Conservation (phyloP, 2,113 vertebrate genomes). For the Carollia perspicillata region DNA sequence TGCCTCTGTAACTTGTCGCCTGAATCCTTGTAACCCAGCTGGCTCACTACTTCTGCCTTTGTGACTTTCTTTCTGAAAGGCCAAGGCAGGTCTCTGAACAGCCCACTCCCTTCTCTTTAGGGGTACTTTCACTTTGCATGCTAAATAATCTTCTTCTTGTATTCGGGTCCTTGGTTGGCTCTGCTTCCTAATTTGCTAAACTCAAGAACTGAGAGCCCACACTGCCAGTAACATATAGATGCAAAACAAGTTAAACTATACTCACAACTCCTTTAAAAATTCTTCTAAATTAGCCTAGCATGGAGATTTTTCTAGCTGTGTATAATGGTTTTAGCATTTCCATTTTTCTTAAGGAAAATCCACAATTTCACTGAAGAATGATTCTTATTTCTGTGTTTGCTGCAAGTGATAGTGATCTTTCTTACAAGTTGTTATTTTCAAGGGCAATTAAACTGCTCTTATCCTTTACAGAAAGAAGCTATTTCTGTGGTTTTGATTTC, state of each 20-base stretch:
- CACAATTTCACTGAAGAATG: slow-evolving; percentile 48
- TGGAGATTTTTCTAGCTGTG: slow-evolving; percentile 49
- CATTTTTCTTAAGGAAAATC: slow-evolving; percentile 58
- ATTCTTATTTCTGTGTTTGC: slow-evolving; percentile 45
- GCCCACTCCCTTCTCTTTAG: background rate
- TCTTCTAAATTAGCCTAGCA: slow-evolving; percentile 47
- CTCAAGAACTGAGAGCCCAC: background rate
- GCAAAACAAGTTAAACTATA: slow-evolving; percentile 58
- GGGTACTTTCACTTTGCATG: background rate
- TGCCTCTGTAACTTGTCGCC: background rate
- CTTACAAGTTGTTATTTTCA: slow-evolving; percentile 47
- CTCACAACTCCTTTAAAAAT: background rate
- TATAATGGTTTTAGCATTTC: slow-evolving; percentile 54
- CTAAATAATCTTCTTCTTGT: background rate
- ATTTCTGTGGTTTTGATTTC: slow-evolving; percentile 36
- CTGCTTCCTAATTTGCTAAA: background rate
- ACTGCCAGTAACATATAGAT: background rate
- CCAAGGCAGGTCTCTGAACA: background rate
- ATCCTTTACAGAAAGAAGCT: background rate
- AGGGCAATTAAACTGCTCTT: slow-evolving; percentile 54
- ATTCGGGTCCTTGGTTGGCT: background rate
- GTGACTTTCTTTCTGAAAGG: background rate
- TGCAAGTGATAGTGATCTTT: slow-evolving; percentile 44
- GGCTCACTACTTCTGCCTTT: background rate
- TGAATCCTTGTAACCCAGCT: background rate